Evolutionary conservation across 1,140 invertebrate species (phyloP).

Genomic region (Arion vulgaris): DNA sequence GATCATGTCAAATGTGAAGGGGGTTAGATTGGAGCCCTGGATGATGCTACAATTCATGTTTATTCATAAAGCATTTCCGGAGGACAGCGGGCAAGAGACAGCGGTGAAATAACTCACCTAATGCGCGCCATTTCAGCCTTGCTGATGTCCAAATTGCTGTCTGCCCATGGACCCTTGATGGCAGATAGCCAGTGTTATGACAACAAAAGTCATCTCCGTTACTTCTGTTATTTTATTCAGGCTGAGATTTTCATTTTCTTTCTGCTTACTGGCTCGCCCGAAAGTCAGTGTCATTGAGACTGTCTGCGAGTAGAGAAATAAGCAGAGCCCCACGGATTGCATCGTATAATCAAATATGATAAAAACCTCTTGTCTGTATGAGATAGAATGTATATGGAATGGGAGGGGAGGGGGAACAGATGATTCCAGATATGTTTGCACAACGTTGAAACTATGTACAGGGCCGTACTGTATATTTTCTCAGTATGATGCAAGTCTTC

Average conservation of each 20-base stretch:
- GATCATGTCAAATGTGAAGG: conserved; percentile 25
- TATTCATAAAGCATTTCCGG: conserved; percentile 34
- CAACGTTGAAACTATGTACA: too few species aligned
- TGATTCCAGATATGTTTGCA: too few species aligned
- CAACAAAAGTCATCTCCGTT: conserved; percentile 24
- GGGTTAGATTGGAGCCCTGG: background rate
- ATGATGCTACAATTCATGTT: conserved; percentile 32
- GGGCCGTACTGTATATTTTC: too few species aligned
- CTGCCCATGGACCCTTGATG: conserved; percentile 16
- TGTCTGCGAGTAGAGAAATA: background rate
- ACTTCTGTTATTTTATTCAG: conserved; percentile 13
- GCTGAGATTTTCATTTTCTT: background rate
- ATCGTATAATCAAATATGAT: background rate
- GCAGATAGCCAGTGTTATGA: conserved; percentile 26
- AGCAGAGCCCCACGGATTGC: background rate
- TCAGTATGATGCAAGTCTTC: too few species aligned
- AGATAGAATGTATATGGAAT: too few species aligned
- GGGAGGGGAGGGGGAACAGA: too few species aligned
- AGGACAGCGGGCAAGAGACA: conserved; percentile 9
- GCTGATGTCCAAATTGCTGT: conserved; percentile 23
- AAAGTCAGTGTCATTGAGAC: background rate
- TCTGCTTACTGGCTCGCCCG: background rate
- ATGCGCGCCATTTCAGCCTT: conserved; percentile 12
- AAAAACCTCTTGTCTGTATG: too few species aligned
- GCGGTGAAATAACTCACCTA: conserved; percentile 21